Conservation (phyloP, 1,140 invertebrate genomes). For the Campoletis sonorensis region DNA sequence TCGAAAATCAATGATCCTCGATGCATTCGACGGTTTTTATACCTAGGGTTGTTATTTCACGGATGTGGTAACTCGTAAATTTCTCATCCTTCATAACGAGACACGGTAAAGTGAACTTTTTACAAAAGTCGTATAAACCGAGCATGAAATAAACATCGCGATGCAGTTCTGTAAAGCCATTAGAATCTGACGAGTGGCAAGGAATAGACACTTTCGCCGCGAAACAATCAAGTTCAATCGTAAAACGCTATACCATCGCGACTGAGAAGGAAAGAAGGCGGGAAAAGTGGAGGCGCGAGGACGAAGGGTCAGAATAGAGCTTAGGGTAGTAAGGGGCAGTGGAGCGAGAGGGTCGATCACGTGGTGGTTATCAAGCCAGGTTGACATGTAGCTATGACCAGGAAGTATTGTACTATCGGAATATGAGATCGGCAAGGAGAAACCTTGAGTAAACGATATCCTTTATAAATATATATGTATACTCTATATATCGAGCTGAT, state of each 20-base stretch:
- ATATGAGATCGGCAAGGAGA: conserved; percentile 15
- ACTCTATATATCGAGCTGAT: background rate
- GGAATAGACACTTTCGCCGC: background rate
- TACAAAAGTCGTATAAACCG: background rate
- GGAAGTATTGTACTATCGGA: conserved; percentile 19
- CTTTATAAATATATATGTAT: background rate
- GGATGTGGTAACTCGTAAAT: background rate
- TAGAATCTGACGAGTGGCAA: background rate
- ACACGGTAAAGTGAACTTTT: background rate
- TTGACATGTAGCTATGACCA: background rate
- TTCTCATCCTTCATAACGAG: background rate
- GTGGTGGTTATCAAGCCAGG: background rate
- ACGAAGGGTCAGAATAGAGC: background rate
- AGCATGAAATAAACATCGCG: background rate
- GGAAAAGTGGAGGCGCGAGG: background rate
- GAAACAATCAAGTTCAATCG: background rate
- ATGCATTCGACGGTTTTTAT: no score
- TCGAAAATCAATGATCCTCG: no score
- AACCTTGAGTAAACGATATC: conserved; percentile 17
- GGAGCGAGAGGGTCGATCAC: conserved; percentile 1
- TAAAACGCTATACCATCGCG: background rate
- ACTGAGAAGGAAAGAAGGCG: background rate
- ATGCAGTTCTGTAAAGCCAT: background rate
- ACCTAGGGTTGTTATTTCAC: background rate
- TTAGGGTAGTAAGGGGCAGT: background rate